Evolutionary conservation across 2,113 vertebrate genomes (phyloP).

Genomic region (Phoxinus phoxinus): DNA sequence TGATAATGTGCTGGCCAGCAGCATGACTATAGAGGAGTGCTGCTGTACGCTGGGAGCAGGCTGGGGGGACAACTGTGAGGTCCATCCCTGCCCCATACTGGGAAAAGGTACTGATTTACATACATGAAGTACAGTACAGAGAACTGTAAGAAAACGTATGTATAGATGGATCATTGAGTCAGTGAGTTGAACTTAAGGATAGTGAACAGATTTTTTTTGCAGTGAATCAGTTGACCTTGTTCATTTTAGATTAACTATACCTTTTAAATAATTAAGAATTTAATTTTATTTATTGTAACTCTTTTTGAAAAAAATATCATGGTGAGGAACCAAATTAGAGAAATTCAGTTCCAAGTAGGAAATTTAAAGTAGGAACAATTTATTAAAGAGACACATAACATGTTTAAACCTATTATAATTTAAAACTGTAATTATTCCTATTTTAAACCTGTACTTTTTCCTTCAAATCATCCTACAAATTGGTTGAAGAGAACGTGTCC

Average conservation of each 20-base stretch:
- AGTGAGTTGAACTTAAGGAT: not conserved
- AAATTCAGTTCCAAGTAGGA: not conserved
- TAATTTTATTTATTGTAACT: not conserved
- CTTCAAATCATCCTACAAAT: not conserved
- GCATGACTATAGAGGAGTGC: conserved; percentile 93
- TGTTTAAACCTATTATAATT: not conserved
- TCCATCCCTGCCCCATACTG: conserved; percentile 91
- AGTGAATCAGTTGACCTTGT: not conserved
- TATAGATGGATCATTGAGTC: not conserved
- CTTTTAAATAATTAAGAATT: not conserved
- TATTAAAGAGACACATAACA: not conserved
- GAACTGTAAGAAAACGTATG: not conserved
- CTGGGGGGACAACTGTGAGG: conserved; percentile 98
- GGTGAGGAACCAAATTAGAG: not conserved
- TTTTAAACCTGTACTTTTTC: not conserved
- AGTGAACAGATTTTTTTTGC: not conserved
- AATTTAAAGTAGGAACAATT: not conserved
- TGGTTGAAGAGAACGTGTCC: not conserved
- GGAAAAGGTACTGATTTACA: conserved; percentile 81
- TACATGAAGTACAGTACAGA: not conserved
- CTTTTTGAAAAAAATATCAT: not conserved
- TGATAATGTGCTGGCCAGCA: conserved; percentile 91
- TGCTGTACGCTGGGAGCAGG: conserved; percentile 96
- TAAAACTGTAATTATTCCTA: not conserved
- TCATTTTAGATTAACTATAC: not conserved